A percentile compares a stretch with the other conserved stretches of the same genome.
These are phyloP conservation scores for Sorex fumeus DNA, from an alignment of 2,113 vertebrate genomes.

Conservation along the genomic window DNA sequence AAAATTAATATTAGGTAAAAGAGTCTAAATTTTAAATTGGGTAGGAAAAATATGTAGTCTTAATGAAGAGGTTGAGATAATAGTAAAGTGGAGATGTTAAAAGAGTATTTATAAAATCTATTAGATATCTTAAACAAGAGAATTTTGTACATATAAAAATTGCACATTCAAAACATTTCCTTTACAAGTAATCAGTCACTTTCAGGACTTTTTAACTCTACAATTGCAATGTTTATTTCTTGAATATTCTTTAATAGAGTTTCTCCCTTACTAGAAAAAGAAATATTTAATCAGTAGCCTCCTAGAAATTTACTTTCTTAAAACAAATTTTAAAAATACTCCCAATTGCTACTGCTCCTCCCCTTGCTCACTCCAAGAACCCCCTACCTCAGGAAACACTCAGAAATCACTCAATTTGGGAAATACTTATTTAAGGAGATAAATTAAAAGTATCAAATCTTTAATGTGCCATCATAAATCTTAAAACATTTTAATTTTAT, in stretches of 20 bases:
- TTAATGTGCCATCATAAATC: not conserved
- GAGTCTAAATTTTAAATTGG: slow-evolving; percentile 26
- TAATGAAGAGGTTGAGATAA: not conserved
- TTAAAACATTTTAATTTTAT: not conserved
- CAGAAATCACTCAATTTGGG: too few relatives aligned
- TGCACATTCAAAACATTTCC: not conserved
- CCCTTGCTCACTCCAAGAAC: too few relatives aligned
- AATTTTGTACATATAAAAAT: slow-evolving; percentile 19
- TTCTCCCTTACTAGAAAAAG: not conserved
- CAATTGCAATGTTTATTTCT: not conserved
- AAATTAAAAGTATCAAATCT: slow-evolving; percentile 50
- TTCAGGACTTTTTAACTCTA: not conserved
- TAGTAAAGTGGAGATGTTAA: not conserved
- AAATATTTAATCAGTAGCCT: too few relatives aligned
- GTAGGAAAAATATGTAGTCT: slow-evolving; percentile 27
- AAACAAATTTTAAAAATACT: too few relatives aligned
- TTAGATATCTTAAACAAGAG: not conserved
- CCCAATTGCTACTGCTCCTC: too few relatives aligned
- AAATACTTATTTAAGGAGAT: not conserved
- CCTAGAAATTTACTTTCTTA: too few relatives aligned
- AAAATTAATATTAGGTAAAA: slow-evolving; percentile 58
- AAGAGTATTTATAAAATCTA: slow-evolving; percentile 41
- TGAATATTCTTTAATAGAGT: not conserved
- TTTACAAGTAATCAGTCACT: not conserved
- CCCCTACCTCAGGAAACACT: too few relatives aligned